Conservation (phyloP, 2,888 invertebrate species). For the Tinea pellionella region DNA sequence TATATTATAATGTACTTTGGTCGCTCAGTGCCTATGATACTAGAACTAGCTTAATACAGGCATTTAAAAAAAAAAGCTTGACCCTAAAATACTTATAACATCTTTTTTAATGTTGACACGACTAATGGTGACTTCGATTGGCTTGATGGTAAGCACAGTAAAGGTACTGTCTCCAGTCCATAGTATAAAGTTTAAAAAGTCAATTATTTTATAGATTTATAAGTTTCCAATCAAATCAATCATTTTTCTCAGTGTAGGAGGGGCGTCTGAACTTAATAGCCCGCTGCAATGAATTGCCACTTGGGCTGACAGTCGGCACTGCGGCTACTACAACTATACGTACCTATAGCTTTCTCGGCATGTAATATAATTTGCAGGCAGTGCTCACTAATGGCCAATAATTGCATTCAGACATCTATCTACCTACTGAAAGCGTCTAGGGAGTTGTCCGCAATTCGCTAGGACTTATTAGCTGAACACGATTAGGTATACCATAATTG, state of each 20-base stretch:
- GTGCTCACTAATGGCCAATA: constrained; percentile 7
- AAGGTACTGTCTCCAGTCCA: too few species aligned
- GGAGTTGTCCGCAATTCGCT: neutral
- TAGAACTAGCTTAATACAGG: too few species aligned
- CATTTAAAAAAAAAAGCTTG: too few species aligned
- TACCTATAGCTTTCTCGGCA: neutral
- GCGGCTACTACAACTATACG: neutral
- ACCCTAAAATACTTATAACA: too few species aligned
- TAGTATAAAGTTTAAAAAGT: too few species aligned
- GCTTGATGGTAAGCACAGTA: too few species aligned
- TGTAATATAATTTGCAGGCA: constrained; percentile 6
- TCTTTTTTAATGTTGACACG: too few species aligned
- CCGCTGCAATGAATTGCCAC: constrained; percentile 1
- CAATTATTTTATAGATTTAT: neutral
- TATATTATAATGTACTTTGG: too few species aligned
- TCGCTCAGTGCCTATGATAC: too few species aligned
- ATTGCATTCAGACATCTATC: constrained; percentile 9
- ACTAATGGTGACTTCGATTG: too few species aligned
- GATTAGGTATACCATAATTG: neutral
- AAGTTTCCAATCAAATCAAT: neutral
- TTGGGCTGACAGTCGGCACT: neutral
- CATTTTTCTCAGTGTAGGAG: neutral
- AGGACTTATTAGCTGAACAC: neutral
- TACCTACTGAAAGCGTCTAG: constrained; percentile 3
- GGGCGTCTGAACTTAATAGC: neutral